Evolutionary conservation across 2,113 vertebrate genomes (phyloP), one percentile per base, ranked within the genome.

Genomic region (Hydropotes inermis): DNA sequence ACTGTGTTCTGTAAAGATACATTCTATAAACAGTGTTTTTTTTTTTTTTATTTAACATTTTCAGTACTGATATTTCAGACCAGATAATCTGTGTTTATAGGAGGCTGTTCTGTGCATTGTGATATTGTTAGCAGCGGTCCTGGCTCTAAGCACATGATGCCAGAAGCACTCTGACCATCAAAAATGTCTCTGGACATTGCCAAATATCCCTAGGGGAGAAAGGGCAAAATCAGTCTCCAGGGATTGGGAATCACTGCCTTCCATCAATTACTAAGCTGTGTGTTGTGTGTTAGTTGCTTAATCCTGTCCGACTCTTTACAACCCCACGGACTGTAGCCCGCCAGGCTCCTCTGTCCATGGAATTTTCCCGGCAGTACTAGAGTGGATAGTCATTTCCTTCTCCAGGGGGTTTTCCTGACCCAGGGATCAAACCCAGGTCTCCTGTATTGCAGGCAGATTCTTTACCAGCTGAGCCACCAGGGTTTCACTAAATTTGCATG

Each of bases 141-240:
- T 21, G 64, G 10, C 16, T 90, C 13, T 86, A 45, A 7, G 10
- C 19, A 36, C 3, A 17, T 30, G 12, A 17, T 25, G 12, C 10
- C 5, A 70, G n/a, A 2, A 52, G 16, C 25, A 13, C 6, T 30
- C 11, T 47, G 7, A 58, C 4, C 64, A 55, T 33, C 8, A 54
- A 52, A 45, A 19, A 23, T 33, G 3, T 82, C n/a, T 90, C 15
- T 3, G 83, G 19, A 54, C 3, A 43, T 1, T 74, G 30, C 6
- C 5, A 45, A 8, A 23, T n/a, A 12, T 43, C 1, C 7, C 1
- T 70, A 13, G 5, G 30, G 17, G 7, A 36, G 27, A 3, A 36
- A 2, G 4, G 7, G 33, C 9, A 52, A 76, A 70, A 74, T 28
- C 19, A 28, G 2, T 3, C 3, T 61, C 11, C 6, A 74, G 14